These are phyloP conservation scores for Mycetomoellerius zeteki DNA, from an alignment of 1,140 invertebrate genomes.

Conservation along the genomic window DNA sequence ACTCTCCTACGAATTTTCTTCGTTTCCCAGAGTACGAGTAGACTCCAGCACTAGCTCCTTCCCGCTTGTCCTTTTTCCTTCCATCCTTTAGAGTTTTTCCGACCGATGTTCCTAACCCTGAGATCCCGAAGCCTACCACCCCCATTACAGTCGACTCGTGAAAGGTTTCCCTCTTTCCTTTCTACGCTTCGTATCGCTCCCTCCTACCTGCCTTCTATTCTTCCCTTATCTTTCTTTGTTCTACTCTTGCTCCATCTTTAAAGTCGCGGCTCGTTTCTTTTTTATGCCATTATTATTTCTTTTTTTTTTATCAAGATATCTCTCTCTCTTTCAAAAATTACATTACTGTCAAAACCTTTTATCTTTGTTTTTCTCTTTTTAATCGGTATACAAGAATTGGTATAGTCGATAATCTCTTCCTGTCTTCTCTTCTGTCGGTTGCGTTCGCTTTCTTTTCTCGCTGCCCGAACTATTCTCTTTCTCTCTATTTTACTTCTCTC, in stretches of 20 bases:
- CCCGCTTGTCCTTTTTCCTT: constrained; percentile 27
- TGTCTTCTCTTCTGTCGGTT: background rate
- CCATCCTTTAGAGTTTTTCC: constrained; percentile 40
- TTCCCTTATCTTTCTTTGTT: background rate
- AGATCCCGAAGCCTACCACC: constrained; percentile 74
- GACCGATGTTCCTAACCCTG: constrained; percentile 72
- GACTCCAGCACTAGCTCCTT: background rate
- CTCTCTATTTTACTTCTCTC: constrained; percentile 50
- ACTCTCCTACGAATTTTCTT: constrained; percentile 16
- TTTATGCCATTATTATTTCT: background rate
- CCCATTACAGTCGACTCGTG: constrained; percentile 70
- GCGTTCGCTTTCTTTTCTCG: constrained; percentile 29
- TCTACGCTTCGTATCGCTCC: background rate
- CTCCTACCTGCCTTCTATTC: background rate
- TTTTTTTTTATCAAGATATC: background rate
- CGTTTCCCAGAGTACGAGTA: constrained; percentile 4
- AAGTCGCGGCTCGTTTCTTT: background rate
- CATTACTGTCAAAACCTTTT: background rate
- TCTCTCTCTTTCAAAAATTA: background rate
- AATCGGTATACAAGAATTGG: background rate
- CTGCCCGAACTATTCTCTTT: constrained; percentile 51
- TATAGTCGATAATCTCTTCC: background rate
- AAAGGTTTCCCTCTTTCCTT: constrained; percentile 70
- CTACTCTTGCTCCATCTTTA: background rate
- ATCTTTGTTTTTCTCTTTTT: background rate